These are phyloP conservation scores for Diogma glabrata DNA, from an alignment of 2,888 invertebrate species.

Conservation along the genomic window DNA sequence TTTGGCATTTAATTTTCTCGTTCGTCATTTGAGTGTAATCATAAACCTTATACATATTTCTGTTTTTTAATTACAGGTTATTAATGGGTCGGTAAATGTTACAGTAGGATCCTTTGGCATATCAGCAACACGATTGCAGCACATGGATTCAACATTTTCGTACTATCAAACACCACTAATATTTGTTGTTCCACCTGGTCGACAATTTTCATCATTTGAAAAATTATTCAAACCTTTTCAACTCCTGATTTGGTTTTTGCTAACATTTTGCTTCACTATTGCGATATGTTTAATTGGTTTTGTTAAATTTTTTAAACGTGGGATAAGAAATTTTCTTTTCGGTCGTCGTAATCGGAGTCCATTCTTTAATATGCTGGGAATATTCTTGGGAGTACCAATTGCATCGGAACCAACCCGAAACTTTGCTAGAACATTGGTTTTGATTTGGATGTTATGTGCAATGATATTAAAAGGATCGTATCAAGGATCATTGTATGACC, in stretches of 20 bases:
- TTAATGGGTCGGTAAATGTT: slow-evolving; percentile 20
- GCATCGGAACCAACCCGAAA: slow-evolving; percentile 20
- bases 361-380: slow-evolving; percentile 20
- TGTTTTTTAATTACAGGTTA: slow-evolving; percentile 20
- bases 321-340: slow-evolving; percentile 15
- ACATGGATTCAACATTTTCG: slow-evolving; percentile 20
- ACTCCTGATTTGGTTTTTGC: slow-evolving; percentile 21
- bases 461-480: slow-evolving; percentile 27
- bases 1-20: too few species aligned
- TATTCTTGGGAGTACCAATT: slow-evolving; percentile 22
- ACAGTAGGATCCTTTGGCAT: slow-evolving; percentile 26
- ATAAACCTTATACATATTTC: background rate
- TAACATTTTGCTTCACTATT: background rate
- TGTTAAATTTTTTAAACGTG: background rate
- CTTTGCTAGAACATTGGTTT: slow-evolving; percentile 24
- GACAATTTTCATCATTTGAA: slow-evolving; percentile 20
- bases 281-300: background rate
- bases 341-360: slow-evolving; percentile 19
- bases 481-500: slow-evolving; percentile 21
- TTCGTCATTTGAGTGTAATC: background rate
- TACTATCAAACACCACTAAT: slow-evolving; percentile 21
- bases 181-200: slow-evolving; percentile 19
- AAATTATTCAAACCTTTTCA: slow-evolving; percentile 23
- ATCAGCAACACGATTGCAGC: slow-evolving; percentile 10
- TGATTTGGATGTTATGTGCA: slow-evolving; percentile 25